Conservation (phyloP, 2,888 invertebrate genomes). For the Agriopis marginaria region DNA sequence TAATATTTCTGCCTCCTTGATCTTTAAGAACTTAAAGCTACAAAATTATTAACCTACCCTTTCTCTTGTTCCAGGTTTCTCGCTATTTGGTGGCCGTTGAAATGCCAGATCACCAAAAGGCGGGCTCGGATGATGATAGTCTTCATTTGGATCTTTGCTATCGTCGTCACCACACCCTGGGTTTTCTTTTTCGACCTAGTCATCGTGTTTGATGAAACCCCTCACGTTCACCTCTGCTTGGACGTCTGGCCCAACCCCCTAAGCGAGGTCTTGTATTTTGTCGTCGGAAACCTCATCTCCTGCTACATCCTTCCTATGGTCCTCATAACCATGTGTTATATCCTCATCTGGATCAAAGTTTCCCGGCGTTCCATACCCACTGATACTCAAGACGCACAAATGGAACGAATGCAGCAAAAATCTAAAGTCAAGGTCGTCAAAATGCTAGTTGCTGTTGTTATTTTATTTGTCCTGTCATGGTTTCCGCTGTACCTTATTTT, state of each 20-base stretch:
- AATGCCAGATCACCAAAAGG: constrained; percentile 95
- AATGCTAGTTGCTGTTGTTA: constrained; percentile 97
- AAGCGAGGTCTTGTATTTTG: constrained; percentile 94
- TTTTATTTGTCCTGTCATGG: constrained; percentile 97
- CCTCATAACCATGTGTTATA: constrained; percentile 96
- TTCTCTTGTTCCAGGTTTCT: constrained; percentile 92
- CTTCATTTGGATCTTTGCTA: constrained; percentile 95
- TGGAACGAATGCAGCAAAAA: constrained; percentile 97
- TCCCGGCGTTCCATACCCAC: constrained; percentile 95
- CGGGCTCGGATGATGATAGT: constrained; percentile 95
- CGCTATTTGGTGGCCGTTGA: constrained; percentile 98
- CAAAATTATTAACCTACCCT: constrained; percentile 17
- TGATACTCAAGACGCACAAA: constrained; percentile 95
- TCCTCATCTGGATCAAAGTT: constrained; percentile 96
- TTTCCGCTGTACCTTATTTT: constrained; percentile 96
- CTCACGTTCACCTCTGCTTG: constrained; percentile 91
- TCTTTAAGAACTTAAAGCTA: constrained; percentile 2
- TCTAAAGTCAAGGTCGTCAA: constrained; percentile 98
- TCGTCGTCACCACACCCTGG: constrained; percentile 95
- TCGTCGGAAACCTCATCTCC: constrained; percentile 94
- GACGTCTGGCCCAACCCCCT: constrained; percentile 95
- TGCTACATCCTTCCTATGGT: constrained; percentile 97
- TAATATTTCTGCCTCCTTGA: constrained; percentile 9
- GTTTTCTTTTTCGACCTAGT: constrained; percentile 95
- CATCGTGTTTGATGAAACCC: constrained; percentile 90